Evolutionary conservation across 2,797 vertebrate species (phyloP), one percentile per base, ranked within the genome.

Genomic region (Sebastes minor): DNA sequence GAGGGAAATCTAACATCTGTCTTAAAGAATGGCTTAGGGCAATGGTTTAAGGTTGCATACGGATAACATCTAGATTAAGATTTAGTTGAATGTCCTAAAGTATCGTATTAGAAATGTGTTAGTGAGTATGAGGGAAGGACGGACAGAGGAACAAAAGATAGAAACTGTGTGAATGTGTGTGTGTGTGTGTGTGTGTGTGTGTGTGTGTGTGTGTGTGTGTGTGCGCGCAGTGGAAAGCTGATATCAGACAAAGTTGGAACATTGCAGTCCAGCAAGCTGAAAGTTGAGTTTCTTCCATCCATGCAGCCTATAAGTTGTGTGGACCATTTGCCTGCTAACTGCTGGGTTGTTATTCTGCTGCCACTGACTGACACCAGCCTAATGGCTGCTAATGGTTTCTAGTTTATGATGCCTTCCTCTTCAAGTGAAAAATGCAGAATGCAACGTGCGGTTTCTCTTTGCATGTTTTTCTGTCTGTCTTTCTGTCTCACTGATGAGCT

Each of bases 311-410:
- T 22, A 12, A 30, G 32, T 55, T 85, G 65, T 83, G 76, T 52
- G 76, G 64, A 71, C 76, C 86, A 74, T 91, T 89, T 89, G 77
- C 30, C 81, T 80, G 74, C 82, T 89, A 90, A 93, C 77, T 88
- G 86, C 80, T 61, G 52, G 27, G 83, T 78, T 90, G 86, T 88
- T 91, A 88, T 86, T 87, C 71, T 67, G 74, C 87, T 69, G 83
- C 87, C 46, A 8, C 46, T 88, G 92, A 94, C 80, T 91, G 91
- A 90, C 93, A 92, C 86, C 87, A 82, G 71, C 73, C 87, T 90
- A 93, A 94, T 91, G 89, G 92, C 81, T 71, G 78, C 81, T 92
- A 93, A 94, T 94, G 91, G 93, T 78, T 91, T 82, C 79, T 82
- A 76, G 77, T 82, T 92, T 88, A 88, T 76, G 74, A 86, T 72